Evolutionary conservation across 2,888 invertebrate genomes (phyloP), one percentile per base, ranked within the genome.

Genomic region (Clanis bilineata): DNA sequence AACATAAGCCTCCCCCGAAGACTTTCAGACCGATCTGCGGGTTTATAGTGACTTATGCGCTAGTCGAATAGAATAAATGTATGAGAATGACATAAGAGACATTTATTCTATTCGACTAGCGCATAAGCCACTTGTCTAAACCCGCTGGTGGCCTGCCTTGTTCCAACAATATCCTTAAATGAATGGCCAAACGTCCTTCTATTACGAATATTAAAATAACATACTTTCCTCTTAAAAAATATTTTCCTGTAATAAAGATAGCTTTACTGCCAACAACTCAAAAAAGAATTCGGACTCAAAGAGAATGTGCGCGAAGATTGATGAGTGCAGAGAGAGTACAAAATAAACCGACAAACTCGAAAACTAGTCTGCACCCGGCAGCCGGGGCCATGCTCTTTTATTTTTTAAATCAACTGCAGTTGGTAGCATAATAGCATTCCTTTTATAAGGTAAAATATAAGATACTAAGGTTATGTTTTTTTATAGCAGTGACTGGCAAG

Each of bases 281-380:
- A 51, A 47, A n/a, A 47, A 47, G 28, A 51, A 18, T 32, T 18
- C 51, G 28, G 9, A 7, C 32, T 32, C 32, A 51, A 51, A 51
- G 51, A 51, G 51, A 32, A 32, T 51, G 18, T 51, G 32, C 32
- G 32, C 28, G 18, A 51, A 51, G 51, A 51, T 51, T 47, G 47
- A 47, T 47, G 47, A 47, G 47, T 28, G 47, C 15, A 25, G 47
- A 9, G 23, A 9, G 7, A 47, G 28, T 15, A 39, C 25, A 47
- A 51, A 51, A n/a, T n/a, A n/a, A 51, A 32, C n/a, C 10, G 18
- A 10, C 22, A 44, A 12, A 32, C 51, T 32, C 51, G 51, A 51
- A 51, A 51, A 51, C 9, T 51, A 15, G 32, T 7, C 45, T 21
- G 9, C 18, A n/a, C 10, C 9, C 32, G 18, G 10, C 32, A 18